phyloP scores from a whole-genome alignment of 2,113 vertebrate species.

The Ploceus nigricollis region DNA sequence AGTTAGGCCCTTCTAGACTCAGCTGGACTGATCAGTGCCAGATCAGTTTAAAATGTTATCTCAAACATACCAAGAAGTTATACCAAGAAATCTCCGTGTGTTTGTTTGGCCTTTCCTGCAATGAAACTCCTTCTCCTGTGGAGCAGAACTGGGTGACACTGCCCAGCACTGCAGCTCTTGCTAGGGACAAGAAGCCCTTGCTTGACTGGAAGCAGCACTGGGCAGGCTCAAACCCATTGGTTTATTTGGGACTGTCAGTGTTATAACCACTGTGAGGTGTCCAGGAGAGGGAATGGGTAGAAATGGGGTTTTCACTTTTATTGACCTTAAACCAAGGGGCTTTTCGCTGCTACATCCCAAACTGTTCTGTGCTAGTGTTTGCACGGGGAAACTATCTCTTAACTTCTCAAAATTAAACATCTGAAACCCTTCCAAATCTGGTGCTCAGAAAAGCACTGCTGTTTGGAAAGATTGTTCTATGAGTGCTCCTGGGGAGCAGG shows the following conservation, averaged over 20 bases:
- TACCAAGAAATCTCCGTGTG: fast-evolving
- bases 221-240: neutral
- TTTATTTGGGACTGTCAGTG: neutral
- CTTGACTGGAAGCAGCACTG: neutral
- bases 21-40: neutral
- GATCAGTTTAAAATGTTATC: neutral
- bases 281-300: neutral
- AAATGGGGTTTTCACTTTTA: neutral
- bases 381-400: neutral
- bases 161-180: neutral
- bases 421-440: neutral
- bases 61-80: neutral
- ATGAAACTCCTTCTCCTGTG: neutral
- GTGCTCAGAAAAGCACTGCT: neutral
- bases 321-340: neutral
- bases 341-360: neutral
- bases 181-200: neutral
- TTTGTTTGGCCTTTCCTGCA: neutral
- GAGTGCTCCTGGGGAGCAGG: fast-evolving
- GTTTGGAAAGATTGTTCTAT: neutral
- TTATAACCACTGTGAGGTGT: neutral
- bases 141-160: neutral
- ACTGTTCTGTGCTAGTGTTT: neutral
- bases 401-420: neutral
- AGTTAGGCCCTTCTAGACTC: neutral